phyloP scores from a whole-genome alignment of 2,113 vertebrate genomes.

The Forbesichthys papilliferus region DNA sequence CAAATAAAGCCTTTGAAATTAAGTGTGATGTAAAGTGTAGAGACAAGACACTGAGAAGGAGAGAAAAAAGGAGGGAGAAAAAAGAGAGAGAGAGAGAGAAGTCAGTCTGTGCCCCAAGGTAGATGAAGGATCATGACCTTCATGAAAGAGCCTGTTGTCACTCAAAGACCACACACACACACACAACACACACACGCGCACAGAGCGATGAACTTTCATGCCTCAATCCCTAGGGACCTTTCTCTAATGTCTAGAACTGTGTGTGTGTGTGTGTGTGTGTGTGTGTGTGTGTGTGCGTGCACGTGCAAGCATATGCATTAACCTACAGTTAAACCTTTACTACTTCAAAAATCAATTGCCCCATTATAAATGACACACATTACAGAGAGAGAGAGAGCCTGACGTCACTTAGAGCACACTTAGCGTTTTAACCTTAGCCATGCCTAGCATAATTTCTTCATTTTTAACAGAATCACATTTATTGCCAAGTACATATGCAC shows the following conservation, averaged over 20 bases:
- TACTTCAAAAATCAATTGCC: too few relatives aligned
- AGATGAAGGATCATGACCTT: conserved; percentile 66
- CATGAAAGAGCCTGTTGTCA: conserved; percentile 73
- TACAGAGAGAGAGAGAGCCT: too few relatives aligned
- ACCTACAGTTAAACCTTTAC: too few relatives aligned
- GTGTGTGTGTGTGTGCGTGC: conserved; percentile 13
- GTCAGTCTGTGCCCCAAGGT: conserved; percentile 54
- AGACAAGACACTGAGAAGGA: conserved; percentile 9
- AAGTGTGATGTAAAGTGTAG: conserved; percentile 45
- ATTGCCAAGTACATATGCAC: too few relatives aligned
- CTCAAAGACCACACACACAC: conserved; percentile 28
- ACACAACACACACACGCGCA: conserved; percentile 21
- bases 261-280: conserved; percentile 14
- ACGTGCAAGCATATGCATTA: neutral
- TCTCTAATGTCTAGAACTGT: conserved; percentile 43
- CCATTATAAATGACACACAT: too few relatives aligned
- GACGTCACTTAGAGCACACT: too few relatives aligned
- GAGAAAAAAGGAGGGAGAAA: neutral
- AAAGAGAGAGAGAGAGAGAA: neutral
- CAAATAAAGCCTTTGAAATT: conserved; percentile 32
- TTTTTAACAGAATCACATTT: too few relatives aligned
- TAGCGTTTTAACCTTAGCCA: too few relatives aligned
- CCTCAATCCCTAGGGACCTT: neutral
- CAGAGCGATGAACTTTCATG: conserved; percentile 56
- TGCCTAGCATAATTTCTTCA: too few relatives aligned